Conservation (phyloP, 2,797 vertebrate species). For the Parambassis ranga region DNA sequence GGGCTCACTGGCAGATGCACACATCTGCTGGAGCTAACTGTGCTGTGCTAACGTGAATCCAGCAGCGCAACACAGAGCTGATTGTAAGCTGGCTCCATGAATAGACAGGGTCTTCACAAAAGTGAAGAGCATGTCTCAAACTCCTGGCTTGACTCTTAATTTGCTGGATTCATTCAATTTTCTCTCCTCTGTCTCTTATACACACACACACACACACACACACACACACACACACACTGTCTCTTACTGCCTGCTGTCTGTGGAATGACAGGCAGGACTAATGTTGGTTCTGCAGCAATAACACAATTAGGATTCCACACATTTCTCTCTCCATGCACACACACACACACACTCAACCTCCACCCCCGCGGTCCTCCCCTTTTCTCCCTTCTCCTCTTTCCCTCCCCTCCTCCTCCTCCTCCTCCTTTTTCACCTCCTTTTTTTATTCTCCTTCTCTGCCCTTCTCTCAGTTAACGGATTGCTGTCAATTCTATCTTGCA, state of each 20-base stretch:
- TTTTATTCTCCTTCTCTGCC: neutral
- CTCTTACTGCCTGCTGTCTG: slow-evolving; percentile 57
- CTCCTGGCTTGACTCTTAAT: slow-evolving; percentile 43
- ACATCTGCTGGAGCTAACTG: slow-evolving; percentile 58
- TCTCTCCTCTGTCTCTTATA: slow-evolving; percentile 4
- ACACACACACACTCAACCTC: slow-evolving; percentile 24
- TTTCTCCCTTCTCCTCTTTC: neutral
- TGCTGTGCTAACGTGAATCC: slow-evolving; percentile 41
- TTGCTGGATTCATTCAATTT: slow-evolving; percentile 57
- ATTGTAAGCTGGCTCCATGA: slow-evolving; percentile 38
- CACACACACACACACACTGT: slow-evolving; percentile 6
- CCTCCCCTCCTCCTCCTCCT: neutral
- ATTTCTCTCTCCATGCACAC: slow-evolving; percentile 47
- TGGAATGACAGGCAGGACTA: slow-evolving; percentile 69
- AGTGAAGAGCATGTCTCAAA: slow-evolving; percentile 23
- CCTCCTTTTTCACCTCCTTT: neutral
- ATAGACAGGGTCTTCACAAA: slow-evolving; percentile 6
- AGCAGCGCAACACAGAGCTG: slow-evolving; percentile 37
- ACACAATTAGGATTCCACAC: slow-evolving; percentile 78
- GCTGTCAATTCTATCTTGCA: neutral
- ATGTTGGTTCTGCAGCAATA: slow-evolving; percentile 78
- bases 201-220: slow-evolving; percentile 4
- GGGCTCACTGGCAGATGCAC: slow-evolving; percentile 60
- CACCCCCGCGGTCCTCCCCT: neutral
- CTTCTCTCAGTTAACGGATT: slow-evolving; percentile 13